Base-by-base conservation (phyloP, 1,140 invertebrate species). In the Sitodiplosis mosellana region DNA sequence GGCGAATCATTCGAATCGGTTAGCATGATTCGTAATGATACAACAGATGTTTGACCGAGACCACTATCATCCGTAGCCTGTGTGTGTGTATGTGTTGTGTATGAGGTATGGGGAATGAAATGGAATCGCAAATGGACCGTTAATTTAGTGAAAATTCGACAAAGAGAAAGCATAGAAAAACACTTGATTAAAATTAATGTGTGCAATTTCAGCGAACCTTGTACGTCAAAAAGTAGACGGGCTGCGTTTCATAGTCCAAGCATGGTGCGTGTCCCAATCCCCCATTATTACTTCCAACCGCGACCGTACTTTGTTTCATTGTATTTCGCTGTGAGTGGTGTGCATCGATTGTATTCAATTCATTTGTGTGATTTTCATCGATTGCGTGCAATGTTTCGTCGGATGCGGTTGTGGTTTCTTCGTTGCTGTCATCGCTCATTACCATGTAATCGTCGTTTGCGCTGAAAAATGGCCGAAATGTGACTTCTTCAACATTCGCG, bases 1-100 rank as follows among this genome's bases (percentile, higher is more conserved):
- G 80, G 70, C 57, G 87, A 91, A 63, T 95, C 91, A 58, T 94
- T 93, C 33, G 78, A 80, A 61, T 94, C 88, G 0, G 69, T 68
- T 1, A 94, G 64, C 0, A 76, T 72, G 6, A 96, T 80, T 51
- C 79, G 78, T 0, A 96, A 67, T 0, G 86, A 80, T 0, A 87
- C 80, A 18, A 79, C 78, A 11, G 77, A 77, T 10, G 72, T 79
- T 54, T 81, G 80, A 0, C 83, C 87, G 41, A 75, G 68, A 0
- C 87, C 87, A 54, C 82, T 75, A 55, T 87, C 77, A 55, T 94
- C 91, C 12, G 79, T 86, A 0, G 87, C 89, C 78, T 86, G 60
- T 33, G 47, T 53, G 53, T n/a, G 46, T 45, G 21, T 36, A 45
- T 27, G 49, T n/a, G 7, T 45, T 51, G 2, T 45, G 10, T 12